Percentiles rank a stretch among this genome's conserved stretches.
Evolutionary conservation across 2,888 invertebrate genomes (phyloP).

Genomic region (Saturnia pavonia): DNA sequence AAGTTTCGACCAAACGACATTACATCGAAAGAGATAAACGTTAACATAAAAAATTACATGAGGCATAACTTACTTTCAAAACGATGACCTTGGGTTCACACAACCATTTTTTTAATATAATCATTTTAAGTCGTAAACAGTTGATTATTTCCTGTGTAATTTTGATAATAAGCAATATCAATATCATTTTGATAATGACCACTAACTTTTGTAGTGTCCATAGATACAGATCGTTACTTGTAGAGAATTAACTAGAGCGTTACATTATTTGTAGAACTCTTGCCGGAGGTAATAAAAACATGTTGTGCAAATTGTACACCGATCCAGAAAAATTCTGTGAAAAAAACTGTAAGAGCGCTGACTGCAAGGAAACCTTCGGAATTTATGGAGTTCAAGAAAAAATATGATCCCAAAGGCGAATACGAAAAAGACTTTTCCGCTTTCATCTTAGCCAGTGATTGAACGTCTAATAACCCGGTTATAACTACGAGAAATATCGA

Average conservation of each 20-base stretch:
- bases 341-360: conserved; percentile 59
- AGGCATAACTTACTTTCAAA: too few relatives aligned
- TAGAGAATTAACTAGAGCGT: not conserved
- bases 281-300: conserved; percentile 65
- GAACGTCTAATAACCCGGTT: conserved; percentile 24
- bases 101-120: too few relatives aligned
- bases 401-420: conserved; percentile 64
- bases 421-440: conserved; percentile 56
- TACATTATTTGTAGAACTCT: conserved; percentile 46
- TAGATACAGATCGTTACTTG: conserved; percentile 11
- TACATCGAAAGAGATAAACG: too few relatives aligned
- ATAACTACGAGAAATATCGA: conserved; percentile 14
- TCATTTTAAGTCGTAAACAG: too few relatives aligned
- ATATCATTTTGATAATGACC: too few relatives aligned
- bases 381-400: conserved; percentile 51
- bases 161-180: too few relatives aligned
- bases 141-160: too few relatives aligned
- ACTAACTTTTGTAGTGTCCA: too few relatives aligned
- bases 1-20: too few relatives aligned
- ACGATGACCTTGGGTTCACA: too few relatives aligned
- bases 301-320: conserved; percentile 63
- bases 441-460: conserved; percentile 49
- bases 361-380: conserved; percentile 55
- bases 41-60: too few relatives aligned
- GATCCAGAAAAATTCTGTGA: conserved; percentile 52